phyloP scores from a whole-genome alignment of 2,888 invertebrate genomes.

The Abrostola triplasia region DNA sequence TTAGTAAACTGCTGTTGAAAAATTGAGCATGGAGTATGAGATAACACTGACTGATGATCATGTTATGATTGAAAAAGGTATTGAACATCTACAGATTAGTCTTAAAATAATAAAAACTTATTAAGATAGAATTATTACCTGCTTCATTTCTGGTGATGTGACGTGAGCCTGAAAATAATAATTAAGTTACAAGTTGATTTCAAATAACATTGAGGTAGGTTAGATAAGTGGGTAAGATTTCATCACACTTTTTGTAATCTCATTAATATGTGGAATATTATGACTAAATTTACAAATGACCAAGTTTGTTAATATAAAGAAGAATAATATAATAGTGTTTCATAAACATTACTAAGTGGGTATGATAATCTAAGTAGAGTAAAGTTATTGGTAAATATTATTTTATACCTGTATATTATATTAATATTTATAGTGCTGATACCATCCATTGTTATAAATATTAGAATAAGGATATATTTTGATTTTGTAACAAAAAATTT shows the following conservation, averaged over 20 bases:
- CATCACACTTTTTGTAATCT: background rate
- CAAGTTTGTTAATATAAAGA: background rate
- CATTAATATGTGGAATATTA: background rate
- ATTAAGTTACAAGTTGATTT: slow-evolving; percentile 24
- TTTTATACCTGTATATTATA: background rate
- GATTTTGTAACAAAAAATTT: background rate
- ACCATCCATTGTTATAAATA: background rate
- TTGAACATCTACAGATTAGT: no score
- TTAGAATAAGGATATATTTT: background rate
- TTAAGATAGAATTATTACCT: slow-evolving; percentile 70
- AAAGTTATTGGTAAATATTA: background rate
- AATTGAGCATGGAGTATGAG: background rate
- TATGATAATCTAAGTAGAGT: background rate
- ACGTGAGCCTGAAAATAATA: slow-evolving; percentile 84
- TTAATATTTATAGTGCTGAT: background rate
- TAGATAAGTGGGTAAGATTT: slow-evolving; percentile 1
- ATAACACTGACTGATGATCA: no score
- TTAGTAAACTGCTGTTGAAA: background rate
- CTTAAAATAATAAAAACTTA: background rate
- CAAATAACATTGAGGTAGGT: slow-evolving; percentile 1
- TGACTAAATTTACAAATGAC: background rate
- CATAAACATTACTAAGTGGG: no score
- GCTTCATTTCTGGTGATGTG: slow-evolving; percentile 87
- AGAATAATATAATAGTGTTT: background rate
- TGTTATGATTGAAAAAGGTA: no score